Percentiles rank a stretch among this genome's conserved stretches.
Evolutionary conservation across 2,797 vertebrate genomes (phyloP).

Genomic region (Hyperoplus immaculatus): DNA sequence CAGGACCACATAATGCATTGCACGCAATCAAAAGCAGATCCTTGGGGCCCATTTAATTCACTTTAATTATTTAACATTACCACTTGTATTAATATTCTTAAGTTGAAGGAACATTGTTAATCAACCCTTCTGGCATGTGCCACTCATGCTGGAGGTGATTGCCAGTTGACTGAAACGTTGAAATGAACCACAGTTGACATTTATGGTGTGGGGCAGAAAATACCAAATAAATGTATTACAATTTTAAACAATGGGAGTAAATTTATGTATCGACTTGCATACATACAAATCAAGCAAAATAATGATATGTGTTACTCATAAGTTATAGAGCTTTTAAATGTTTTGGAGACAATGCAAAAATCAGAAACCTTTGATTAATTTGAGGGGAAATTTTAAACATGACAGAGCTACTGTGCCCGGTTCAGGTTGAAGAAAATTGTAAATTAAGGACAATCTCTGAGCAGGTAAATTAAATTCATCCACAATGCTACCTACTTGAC

Average conservation of each 20-base stretch:
- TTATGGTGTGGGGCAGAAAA: constrained; percentile 9
- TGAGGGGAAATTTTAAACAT: neutral
- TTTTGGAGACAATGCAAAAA: no score
- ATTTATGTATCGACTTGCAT: no score
- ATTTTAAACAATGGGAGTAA: no score
- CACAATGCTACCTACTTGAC: no score
- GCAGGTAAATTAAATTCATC: neutral
- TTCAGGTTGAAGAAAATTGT: neutral
- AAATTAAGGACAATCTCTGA: neutral
- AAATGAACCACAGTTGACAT: constrained; percentile 8
- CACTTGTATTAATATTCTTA: constrained; percentile 79
- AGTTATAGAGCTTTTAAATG: no score
- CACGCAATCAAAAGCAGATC: constrained; percentile 78
- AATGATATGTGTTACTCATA: neutral
- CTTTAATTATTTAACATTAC: constrained; percentile 82
- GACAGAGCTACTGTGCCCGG: neutral
- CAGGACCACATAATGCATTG: constrained; percentile 78
- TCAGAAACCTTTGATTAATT: neutral
- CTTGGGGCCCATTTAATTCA: constrained; percentile 77
- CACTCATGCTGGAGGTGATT: constrained; percentile 34
- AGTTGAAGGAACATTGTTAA: constrained; percentile 63
- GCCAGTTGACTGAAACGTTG: neutral
- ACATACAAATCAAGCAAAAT: neutral
- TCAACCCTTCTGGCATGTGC: constrained; percentile 45
- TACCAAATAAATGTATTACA: neutral